Evolutionary conservation across 1,140 invertebrate species (phyloP).

Genomic region (Dufourea novaeangliae): DNA sequence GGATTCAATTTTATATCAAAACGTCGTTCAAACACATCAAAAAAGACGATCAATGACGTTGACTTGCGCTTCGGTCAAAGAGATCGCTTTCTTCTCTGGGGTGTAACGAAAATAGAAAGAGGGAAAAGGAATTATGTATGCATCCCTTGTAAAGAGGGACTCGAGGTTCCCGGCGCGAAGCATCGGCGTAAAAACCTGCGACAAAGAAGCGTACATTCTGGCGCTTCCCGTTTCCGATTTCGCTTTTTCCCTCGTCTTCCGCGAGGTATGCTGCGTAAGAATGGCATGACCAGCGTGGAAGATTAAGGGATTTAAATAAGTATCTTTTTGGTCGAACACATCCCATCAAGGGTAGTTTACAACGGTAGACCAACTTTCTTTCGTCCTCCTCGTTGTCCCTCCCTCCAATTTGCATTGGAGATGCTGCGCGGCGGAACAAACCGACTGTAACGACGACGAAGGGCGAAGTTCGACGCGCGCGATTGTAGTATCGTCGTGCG

Average conservation of each 20-base stretch:
- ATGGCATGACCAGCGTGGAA: conserved; percentile 26
- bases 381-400: background rate
- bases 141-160: conserved; percentile 26
- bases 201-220: conserved; percentile 36
- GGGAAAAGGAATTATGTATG: conserved; percentile 55
- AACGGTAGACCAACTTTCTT: conserved; percentile 15
- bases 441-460: conserved; percentile 3
- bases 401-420: conserved; percentile 37
- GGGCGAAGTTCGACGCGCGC: conserved; percentile 15
- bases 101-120: conserved; percentile 40
- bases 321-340: conserved; percentile 20
- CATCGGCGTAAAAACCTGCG: conserved; percentile 18
- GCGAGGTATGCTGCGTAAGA: conserved; percentile 46
- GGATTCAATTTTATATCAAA: too few relatives aligned
- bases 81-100: background rate
- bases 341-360: conserved; percentile 21
- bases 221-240: conserved; percentile 64
- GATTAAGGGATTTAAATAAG: conserved; percentile 52
- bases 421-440: conserved; percentile 2
- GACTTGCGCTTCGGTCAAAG: conserved; percentile 34
- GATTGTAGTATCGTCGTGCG: background rate
- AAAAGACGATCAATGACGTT: background rate
- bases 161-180: conserved; percentile 13
- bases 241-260: conserved; percentile 17
- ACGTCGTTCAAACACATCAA: too few relatives aligned